Evolutionary conservation across 2,888 invertebrate species (phyloP).

Genomic region (Melinaea menophilus): DNA sequence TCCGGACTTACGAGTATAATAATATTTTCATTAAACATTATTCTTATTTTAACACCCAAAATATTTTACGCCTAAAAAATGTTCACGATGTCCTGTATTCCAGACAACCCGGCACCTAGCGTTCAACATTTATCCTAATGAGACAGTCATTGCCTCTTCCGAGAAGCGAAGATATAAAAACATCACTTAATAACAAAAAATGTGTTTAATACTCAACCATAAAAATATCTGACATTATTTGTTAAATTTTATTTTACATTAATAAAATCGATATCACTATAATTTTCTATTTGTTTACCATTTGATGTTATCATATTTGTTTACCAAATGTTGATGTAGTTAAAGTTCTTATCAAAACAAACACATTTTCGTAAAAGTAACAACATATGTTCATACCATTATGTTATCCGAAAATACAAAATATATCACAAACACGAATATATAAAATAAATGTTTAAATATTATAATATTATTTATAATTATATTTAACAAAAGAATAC

Average conservation of each 20-base stretch:
- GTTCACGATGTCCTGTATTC: not conserved
- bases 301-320: constrained; percentile 16
- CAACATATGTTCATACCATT: not conserved
- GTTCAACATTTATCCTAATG: constrained; percentile 18
- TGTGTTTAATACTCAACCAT: constrained; percentile 3
- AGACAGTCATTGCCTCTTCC: constrained; percentile 18
- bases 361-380: constrained; percentile 12
- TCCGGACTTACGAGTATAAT: too few species aligned
- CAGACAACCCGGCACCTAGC: constrained; percentile 24
- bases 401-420: not conserved
- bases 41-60: too few species aligned
- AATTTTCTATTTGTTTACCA: not conserved
- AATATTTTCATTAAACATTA: too few species aligned
- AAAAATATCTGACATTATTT: constrained; percentile 3
- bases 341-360: constrained; percentile 15
- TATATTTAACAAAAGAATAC: constrained; percentile 45
- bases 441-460: not conserved
- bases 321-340: constrained; percentile 16
- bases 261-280: not conserved
- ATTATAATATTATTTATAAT: constrained; percentile 18
- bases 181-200: constrained; percentile 1
- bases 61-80: not conserved
- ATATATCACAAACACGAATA: not conserved
- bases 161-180: constrained; percentile 11
- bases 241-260: not conserved